Evolutionary conservation across 2,888 invertebrate species (phyloP).

Genomic region (Agrotis exclamationis): DNA sequence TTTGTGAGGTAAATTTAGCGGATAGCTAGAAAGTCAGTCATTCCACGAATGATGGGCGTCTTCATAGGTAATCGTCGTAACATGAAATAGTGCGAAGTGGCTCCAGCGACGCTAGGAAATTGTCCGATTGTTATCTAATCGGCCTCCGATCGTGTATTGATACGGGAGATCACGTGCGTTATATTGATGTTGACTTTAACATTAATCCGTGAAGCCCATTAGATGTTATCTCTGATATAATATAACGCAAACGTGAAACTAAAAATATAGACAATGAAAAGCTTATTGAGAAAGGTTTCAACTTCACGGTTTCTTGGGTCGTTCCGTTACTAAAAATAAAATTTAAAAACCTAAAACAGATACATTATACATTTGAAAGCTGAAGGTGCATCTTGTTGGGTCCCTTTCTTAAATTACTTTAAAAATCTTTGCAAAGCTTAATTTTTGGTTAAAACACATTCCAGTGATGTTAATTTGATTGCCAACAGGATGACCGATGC

Average conservation of each 20-base stretch:
- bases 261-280: background rate
- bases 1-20: constrained; percentile 78
- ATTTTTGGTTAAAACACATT: background rate
- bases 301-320: background rate
- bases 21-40: constrained; percentile 79
- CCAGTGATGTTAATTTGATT: constrained; percentile 13
- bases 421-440: background rate
- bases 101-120: constrained; percentile 70
- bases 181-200: constrained; percentile 54
- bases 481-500: constrained; percentile 83
- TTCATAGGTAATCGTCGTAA: constrained; percentile 73
- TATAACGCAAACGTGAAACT: constrained; percentile 2
- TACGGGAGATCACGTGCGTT: constrained; percentile 68
- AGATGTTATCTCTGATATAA: constrained; percentile 12
- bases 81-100: constrained; percentile 78
- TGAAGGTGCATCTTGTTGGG: background rate
- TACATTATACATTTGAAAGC: too few species aligned
- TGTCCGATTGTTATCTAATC: constrained; percentile 78
- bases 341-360: too few species aligned
- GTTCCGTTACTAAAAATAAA: background rate
- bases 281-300: background rate
- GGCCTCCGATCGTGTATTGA: constrained; percentile 71
- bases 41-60: constrained; percentile 67
- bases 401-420: background rate
- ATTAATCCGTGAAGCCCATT: constrained; percentile 37